Evolutionary conservation across 2,888 invertebrate species (phyloP).

Genomic region (Corythucha ciliata): DNA sequence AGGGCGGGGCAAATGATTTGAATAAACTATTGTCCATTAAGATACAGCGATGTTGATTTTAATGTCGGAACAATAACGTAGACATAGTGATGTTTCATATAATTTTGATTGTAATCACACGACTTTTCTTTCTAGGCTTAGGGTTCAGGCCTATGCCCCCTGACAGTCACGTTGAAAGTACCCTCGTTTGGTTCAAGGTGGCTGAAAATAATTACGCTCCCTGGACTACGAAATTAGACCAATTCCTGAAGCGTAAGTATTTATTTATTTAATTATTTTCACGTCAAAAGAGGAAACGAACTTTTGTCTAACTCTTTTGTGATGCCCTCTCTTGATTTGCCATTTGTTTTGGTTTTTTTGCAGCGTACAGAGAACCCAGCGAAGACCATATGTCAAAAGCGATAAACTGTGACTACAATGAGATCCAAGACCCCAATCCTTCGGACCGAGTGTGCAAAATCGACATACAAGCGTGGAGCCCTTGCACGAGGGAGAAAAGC

Average conservation of each 20-base stretch:
- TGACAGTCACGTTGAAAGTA: slow-evolving; percentile 85
- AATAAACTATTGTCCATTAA: no score
- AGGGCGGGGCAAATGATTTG: no score
- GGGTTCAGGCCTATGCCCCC: slow-evolving; percentile 96
- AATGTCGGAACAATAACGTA: no score
- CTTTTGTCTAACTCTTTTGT: neutral
- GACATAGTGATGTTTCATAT: no score
- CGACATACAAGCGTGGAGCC: slow-evolving; percentile 58
- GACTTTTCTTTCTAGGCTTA: slow-evolving; percentile 55
- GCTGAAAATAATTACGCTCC: slow-evolving; percentile 65
- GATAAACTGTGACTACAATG: slow-evolving; percentile 51
- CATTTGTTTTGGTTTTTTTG: slow-evolving; percentile 11
- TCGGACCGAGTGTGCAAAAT: slow-evolving; percentile 75
- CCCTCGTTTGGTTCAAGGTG: slow-evolving; percentile 88
- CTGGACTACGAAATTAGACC: slow-evolving; percentile 68
- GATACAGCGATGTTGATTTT: no score
- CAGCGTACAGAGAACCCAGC: slow-evolving; percentile 42
- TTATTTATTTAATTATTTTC: no score
- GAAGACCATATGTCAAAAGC: slow-evolving; percentile 46
- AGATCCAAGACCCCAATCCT: slow-evolving; percentile 43
- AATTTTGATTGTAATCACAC: neutral
- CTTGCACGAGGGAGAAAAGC: slow-evolving; percentile 65
- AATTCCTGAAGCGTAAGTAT: slow-evolving; percentile 65
- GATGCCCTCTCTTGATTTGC: neutral
- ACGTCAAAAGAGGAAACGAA: neutral